Evolutionary conservation across 2,797 vertebrate species (phyloP).

Genomic region (Ctenopoma kingsleyae): DNA sequence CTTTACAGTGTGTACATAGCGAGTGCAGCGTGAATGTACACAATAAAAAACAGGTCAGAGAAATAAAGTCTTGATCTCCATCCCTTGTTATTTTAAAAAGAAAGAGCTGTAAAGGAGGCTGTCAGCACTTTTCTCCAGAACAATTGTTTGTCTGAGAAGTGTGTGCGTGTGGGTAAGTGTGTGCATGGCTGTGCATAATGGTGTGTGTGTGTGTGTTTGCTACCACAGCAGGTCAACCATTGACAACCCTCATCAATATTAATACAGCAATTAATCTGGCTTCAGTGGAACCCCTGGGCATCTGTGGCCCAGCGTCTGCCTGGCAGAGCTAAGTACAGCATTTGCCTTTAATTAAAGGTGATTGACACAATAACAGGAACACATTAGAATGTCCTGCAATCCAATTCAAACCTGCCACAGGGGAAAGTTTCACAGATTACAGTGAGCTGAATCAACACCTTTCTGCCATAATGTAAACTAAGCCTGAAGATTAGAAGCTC

Average conservation of each 20-base stretch:
- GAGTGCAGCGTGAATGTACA: conserved; percentile 50
- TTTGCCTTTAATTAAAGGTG: conserved; percentile 52
- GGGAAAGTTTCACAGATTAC: conserved; percentile 5
- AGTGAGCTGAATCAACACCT: conserved; percentile 11
- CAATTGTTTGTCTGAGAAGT: conserved; percentile 21
- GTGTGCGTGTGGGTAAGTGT: conserved; percentile 1
- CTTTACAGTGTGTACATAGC: conserved; percentile 7
- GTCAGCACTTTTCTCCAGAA: conserved; percentile 19
- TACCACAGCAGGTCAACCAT: conserved; percentile 58
- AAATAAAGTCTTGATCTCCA: conserved; percentile 23
- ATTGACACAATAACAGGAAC: conserved; percentile 31
- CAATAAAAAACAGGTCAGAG: conserved; percentile 61
- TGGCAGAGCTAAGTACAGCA: conserved; percentile 41
- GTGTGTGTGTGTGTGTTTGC: conserved; percentile 19
- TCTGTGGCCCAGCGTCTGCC: conserved; percentile 46
- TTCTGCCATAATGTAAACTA: neutral
- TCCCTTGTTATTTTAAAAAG: conserved; percentile 17
- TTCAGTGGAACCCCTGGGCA: conserved; percentile 43
- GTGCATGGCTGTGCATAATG: neutral
- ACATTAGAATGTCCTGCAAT: conserved; percentile 21
- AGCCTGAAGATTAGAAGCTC: neutral
- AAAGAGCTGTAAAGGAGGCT: neutral
- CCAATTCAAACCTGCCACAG: neutral
- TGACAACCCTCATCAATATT: conserved; percentile 82
- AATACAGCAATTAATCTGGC: conserved; percentile 77